Evolutionary conservation across 2,113 vertebrate species (phyloP).

Genomic region (Cottus gobio): DNA sequence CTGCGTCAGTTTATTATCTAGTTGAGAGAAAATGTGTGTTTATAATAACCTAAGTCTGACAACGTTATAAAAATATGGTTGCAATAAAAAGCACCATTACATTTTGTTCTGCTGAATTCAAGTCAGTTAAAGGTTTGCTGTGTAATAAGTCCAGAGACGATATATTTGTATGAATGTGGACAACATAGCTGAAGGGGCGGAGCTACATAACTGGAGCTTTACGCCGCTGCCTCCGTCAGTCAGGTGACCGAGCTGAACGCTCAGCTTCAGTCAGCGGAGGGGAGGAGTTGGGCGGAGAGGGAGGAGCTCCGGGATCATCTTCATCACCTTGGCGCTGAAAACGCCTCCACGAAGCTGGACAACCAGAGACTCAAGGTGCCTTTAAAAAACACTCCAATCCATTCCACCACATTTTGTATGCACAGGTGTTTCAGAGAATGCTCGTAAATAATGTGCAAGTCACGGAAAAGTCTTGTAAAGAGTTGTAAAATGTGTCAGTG

Average conservation of each 20-base stretch:
- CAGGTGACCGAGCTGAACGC: slow-evolving; percentile 84
- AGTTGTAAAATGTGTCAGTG: too few species aligned
- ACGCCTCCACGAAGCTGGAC: slow-evolving; percentile 81
- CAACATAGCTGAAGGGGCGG: neutral
- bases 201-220: neutral
- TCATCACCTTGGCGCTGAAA: slow-evolving; percentile 81
- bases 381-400: neutral
- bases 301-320: slow-evolving; percentile 85
- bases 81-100: too few species aligned
- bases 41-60: neutral
- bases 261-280: slow-evolving; percentile 80
- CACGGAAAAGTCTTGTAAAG: too few species aligned
- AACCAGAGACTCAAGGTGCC: slow-evolving; percentile 88
- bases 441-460: too few species aligned
- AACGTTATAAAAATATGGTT: neutral
- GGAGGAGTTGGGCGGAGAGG: slow-evolving; percentile 82
- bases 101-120: too few species aligned
- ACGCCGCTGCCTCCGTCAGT: slow-evolving; percentile 63
- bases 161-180: neutral
- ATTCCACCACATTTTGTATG: too few species aligned
- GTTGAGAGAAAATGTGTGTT: neutral
- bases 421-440: too few species aligned
- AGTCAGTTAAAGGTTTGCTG: too few species aligned
- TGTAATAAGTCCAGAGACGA: neutral
- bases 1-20: neutral